A percentile compares a stretch with the other conserved stretches of the same genome.
Evolutionary conservation across 2,888 invertebrate genomes (phyloP).

Genomic region (Laothoe populi): DNA sequence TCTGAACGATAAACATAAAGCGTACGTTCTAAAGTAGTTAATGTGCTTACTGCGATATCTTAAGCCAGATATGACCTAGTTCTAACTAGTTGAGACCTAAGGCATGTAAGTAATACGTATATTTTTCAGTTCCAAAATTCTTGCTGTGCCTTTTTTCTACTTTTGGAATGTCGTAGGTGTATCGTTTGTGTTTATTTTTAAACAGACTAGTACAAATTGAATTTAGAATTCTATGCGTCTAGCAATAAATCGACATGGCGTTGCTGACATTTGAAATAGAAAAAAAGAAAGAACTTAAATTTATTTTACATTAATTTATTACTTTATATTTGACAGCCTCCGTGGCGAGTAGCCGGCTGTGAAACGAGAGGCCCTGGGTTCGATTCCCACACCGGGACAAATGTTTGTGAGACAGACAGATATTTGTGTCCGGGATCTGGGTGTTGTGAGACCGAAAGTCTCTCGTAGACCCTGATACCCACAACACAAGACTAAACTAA

Average conservation of each 20-base stretch:
- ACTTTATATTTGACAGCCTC: too few relatives aligned
- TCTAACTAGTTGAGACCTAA: constrained; percentile 11
- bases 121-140: background rate
- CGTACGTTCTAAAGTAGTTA: constrained; percentile 82
- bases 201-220: background rate
- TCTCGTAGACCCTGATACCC: too few relatives aligned
- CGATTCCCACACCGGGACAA: too few relatives aligned
- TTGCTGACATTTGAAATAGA: background rate
- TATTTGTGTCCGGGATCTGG: too few relatives aligned
- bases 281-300: too few relatives aligned
- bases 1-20: constrained; percentile 62
- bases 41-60: constrained; percentile 56
- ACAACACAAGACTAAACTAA: too few relatives aligned
- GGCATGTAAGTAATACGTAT: constrained; percentile 1
- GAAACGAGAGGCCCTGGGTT: too few relatives aligned
- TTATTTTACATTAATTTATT: too few relatives aligned
- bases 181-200: constrained; percentile 14
- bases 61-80: background rate
- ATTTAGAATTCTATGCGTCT: background rate
- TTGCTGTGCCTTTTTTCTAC: constrained; percentile 24
- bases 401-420: too few relatives aligned
- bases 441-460: too few relatives aligned
- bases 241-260: background rate
- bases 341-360: too few relatives aligned
- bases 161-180: constrained; percentile 10